Percentiles rank a stretch among this genome's conserved stretches.
These are phyloP conservation scores for Tetrapedia diversipes DNA, from an alignment of 2,888 invertebrate genomes.

Conservation along the genomic window DNA sequence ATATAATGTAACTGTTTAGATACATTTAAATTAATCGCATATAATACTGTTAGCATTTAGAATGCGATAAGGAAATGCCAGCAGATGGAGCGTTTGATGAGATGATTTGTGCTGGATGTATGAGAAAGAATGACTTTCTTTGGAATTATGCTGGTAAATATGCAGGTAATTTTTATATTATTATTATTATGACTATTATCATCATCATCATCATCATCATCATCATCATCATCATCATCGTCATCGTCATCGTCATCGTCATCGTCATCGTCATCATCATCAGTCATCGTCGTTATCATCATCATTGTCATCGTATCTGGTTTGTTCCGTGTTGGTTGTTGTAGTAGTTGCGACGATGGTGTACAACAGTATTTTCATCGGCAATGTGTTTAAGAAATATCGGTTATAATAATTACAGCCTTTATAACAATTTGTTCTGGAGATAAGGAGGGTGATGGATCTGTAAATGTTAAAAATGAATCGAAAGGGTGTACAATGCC, in stretches of 20 bases:
- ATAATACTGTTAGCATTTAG: slow-evolving; percentile 85
- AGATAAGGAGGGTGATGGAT: slow-evolving; percentile 43
- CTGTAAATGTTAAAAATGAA: slow-evolving; percentile 65
- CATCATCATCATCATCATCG: not conserved
- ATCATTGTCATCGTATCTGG: too few species aligned
- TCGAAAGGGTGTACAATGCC: slow-evolving; percentile 75
- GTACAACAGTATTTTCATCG: too few species aligned
- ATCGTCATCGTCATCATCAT: too few species aligned
- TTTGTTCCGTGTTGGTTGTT: too few species aligned
- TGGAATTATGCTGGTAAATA: slow-evolving; percentile 86
- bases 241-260: not conserved
- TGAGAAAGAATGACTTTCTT: slow-evolving; percentile 90
- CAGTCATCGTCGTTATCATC: too few species aligned
- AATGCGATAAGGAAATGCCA: slow-evolving; percentile 84
- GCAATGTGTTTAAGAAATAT: not conserved
- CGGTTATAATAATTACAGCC: not conserved
- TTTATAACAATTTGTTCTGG: slow-evolving; percentile 21
- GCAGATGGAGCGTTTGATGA: slow-evolving; percentile 87
- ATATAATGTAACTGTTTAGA: not conserved
- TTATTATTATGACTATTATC: not conserved
- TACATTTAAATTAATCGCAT: slow-evolving; percentile 13
- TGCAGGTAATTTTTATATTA: slow-evolving; percentile 70
- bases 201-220: not conserved
- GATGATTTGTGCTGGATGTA: slow-evolving; percentile 92
- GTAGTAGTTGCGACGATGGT: too few species aligned